Evolutionary conservation across 2,797 vertebrate genomes (phyloP).

Genomic region (Tenualosa ilisha): DNA sequence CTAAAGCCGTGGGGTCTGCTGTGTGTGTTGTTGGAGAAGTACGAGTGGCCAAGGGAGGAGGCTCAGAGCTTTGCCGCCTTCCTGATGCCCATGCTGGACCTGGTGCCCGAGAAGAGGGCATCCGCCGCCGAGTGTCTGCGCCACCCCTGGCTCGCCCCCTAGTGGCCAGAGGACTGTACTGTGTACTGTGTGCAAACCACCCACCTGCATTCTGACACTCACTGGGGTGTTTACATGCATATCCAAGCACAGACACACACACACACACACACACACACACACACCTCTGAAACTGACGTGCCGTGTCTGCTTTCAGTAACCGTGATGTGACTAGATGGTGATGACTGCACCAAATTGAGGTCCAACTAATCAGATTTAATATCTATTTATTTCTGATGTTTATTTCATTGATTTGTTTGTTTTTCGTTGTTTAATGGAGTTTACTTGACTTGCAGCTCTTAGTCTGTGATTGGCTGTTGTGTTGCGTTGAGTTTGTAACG

Average conservation of each 20-base stretch:
- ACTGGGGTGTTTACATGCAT: neutral
- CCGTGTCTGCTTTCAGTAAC: constrained; percentile 32
- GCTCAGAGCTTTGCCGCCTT: constrained; percentile 91
- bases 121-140: constrained; percentile 92
- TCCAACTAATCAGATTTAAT: constrained; percentile 47
- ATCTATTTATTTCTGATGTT: constrained; percentile 54
- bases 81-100: constrained; percentile 95
- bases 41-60: constrained; percentile 93
- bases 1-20: constrained; percentile 96
- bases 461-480: constrained; percentile 30
- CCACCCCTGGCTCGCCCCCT: constrained; percentile 89
- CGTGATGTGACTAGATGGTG: constrained; percentile 40
- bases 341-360: constrained; percentile 43
- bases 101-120: constrained; percentile 91
- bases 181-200: constrained; percentile 16
- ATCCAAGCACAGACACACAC: neutral
- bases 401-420: constrained; percentile 25
- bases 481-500: neutral
- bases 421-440: constrained; percentile 50
- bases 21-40: constrained; percentile 94
- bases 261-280: constrained; percentile 31
- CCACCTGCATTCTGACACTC: neutral
- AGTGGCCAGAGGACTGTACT: constrained; percentile 57
- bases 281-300: constrained; percentile 48
- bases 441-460: constrained; percentile 41